A percentile compares a stretch with the other conserved stretches of the same genome.
phyloP scores from a whole-genome alignment of 2,113 vertebrate species.

The Ceuthmochares aereus region DNA sequence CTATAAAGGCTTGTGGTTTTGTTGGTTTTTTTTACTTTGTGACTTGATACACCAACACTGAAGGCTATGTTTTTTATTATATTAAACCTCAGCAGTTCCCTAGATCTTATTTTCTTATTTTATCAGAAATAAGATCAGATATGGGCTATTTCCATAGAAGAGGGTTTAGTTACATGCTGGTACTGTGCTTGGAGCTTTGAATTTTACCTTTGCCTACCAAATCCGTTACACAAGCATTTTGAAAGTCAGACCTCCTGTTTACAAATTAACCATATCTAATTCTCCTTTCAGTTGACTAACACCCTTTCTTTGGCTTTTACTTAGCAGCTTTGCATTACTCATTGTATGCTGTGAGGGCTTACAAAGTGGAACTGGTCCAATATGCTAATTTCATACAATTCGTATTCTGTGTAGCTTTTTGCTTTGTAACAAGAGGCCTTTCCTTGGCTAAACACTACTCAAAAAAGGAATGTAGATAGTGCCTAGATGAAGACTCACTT shows the following conservation, averaged over 20 bases:
- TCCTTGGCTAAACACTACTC: neutral
- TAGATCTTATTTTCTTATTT: neutral
- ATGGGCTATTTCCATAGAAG: neutral
- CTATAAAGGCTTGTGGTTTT: neutral
- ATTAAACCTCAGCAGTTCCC: neutral
- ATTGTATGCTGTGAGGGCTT: neutral
- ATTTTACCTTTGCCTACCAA: neutral
- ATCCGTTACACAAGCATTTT: neutral
- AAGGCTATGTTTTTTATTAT: neutral
- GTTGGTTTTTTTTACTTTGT: neutral
- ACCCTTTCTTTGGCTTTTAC: neutral
- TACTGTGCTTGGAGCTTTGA: neutral
- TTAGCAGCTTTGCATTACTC: neutral
- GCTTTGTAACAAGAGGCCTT: neutral
- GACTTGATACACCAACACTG: neutral
- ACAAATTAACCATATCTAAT: constrained; percentile 37
- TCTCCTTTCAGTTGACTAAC: neutral
- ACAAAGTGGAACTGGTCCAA: constrained; percentile 34
- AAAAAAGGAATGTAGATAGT: neutral
- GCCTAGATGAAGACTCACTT: neutral
- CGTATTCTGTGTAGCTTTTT: constrained; percentile 43
- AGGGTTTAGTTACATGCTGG: neutral
- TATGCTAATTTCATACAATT: constrained; percentile 51
- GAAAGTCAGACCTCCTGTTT: neutral
- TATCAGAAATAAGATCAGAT: neutral